A percentile compares a stretch with the other conserved stretches of the same genome.
These are phyloP conservation scores for Drosophila littoralis DNA, from an alignment of 1,140 invertebrate genomes.

Conservation along the genomic window DNA sequence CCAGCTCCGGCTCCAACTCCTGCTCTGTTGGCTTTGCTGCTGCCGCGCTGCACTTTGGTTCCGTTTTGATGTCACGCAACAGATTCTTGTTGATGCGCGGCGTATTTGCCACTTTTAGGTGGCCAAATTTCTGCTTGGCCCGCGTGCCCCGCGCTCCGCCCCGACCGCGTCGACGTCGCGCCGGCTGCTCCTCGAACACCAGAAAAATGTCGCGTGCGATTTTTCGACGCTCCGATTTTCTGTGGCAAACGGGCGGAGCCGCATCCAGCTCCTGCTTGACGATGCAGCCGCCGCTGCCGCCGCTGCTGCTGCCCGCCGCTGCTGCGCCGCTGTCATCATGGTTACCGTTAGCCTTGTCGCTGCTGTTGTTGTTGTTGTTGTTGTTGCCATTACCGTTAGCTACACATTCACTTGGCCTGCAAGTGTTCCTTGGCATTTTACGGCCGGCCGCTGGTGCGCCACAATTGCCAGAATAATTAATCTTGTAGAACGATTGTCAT, in stretches of 20 bases:
- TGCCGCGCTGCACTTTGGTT: conserved; percentile 74
- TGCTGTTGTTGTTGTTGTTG: conserved; percentile 18
- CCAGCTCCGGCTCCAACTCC: background rate
- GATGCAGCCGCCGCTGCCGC: conserved; percentile 10
- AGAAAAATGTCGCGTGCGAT: conserved; percentile 81
- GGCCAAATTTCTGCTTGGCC: conserved; percentile 77
- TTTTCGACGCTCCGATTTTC: conserved; percentile 80
- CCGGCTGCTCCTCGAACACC: conserved; percentile 78
- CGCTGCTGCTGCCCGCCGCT: conserved; percentile 5
- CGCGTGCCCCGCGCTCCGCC: conserved; percentile 55
- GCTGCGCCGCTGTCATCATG: conserved; percentile 24
- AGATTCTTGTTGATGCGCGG: conserved; percentile 66
- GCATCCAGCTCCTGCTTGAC: conserved; percentile 71
- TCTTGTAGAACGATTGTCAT: conserved; percentile 64
- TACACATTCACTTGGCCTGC: conserved; percentile 76
- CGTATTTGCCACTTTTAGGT: conserved; percentile 74
- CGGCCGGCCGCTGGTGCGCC: conserved; percentile 54
- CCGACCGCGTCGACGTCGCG: conserved; percentile 64
- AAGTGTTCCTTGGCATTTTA: conserved; percentile 81
- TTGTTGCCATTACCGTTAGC: conserved; percentile 43
- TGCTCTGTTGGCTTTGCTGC: conserved; percentile 4
- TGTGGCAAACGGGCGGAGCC: conserved; percentile 68
- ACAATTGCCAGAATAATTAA: conserved; percentile 55
- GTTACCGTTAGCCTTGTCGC: conserved; percentile 27
- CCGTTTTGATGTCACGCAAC: conserved; percentile 79